Evolutionary conservation across 2,113 vertebrate species (phyloP).

Genomic region (Gopherus evgoodei): DNA sequence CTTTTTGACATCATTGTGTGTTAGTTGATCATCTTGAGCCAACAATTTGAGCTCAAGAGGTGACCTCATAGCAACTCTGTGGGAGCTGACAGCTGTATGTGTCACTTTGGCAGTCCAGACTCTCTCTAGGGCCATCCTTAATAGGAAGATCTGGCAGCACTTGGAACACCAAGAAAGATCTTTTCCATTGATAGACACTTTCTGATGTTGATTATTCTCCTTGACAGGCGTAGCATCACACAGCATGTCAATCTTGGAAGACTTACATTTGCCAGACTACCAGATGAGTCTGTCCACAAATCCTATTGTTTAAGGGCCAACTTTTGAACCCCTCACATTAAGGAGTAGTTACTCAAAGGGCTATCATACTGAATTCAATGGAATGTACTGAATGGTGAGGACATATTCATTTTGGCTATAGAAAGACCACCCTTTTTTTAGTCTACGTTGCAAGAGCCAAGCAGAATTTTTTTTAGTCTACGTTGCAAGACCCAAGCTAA

Average conservation of each 20-base stretch:
- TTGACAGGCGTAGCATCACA: not conserved
- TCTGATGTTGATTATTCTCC: not conserved
- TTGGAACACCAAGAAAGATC: not conserved
- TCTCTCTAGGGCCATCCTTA: not conserved
- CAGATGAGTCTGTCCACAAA: not conserved
- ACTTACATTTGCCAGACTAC: not conserved
- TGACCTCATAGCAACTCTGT: rapidly evolving
- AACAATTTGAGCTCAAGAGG: not conserved
- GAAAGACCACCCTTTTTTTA: not conserved
- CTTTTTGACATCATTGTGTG: not conserved
- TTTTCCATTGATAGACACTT: not conserved
- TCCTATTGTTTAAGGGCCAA: not conserved
- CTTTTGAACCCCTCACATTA: not conserved
- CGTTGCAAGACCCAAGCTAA: no score
- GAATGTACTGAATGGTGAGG: not conserved
- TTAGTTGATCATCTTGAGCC: not conserved
- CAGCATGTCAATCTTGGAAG: not conserved
- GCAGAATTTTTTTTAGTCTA: not conserved
- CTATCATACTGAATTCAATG: not conserved
- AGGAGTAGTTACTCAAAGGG: not conserved
- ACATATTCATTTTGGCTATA: not conserved
- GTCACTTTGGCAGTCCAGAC: not conserved
- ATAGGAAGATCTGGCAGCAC: not conserved
- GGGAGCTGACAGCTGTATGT: not conserved
- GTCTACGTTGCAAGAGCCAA: not conserved